Conservation (phyloP, 2,113 vertebrate genomes). For the Mustela nigripes region DNA sequence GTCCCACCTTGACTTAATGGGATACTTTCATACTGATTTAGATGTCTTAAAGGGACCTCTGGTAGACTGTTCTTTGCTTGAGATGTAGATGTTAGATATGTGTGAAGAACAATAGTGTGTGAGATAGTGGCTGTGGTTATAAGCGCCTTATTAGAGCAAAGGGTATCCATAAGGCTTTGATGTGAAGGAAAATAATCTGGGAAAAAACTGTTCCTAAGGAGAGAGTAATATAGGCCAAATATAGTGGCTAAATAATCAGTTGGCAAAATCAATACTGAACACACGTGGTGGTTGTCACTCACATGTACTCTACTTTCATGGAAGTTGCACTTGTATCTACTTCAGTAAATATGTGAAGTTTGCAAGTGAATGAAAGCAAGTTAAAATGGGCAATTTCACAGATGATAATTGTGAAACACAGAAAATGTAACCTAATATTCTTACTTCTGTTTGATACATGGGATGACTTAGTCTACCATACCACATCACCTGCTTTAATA, state of each 20-base stretch:
- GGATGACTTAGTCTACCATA: too few species aligned
- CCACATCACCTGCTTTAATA: background rate
- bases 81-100: background rate
- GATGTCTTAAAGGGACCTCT: background rate
- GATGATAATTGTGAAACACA: background rate
- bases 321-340: background rate
- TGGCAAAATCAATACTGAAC: background rate
- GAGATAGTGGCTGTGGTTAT: background rate
- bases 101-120: rapidly evolving
- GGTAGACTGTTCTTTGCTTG: background rate
- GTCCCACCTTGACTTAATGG: background rate
- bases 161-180: background rate
- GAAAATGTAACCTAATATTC: background rate
- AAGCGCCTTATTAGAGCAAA: background rate
- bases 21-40: background rate
- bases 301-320: background rate
- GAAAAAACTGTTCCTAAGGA: background rate
- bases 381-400: background rate
- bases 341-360: background rate
- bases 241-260: background rate
- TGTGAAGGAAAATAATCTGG: background rate
- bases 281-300: background rate
- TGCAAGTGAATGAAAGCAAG: background rate
- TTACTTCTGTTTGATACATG: background rate
- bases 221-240: background rate